A percentile compares a stretch with the other conserved stretches of the same genome.
These are phyloP conservation scores for Ptychobarbus kaznakovi DNA, from an alignment of 2,797 vertebrate species.

Conservation along the genomic window DNA sequence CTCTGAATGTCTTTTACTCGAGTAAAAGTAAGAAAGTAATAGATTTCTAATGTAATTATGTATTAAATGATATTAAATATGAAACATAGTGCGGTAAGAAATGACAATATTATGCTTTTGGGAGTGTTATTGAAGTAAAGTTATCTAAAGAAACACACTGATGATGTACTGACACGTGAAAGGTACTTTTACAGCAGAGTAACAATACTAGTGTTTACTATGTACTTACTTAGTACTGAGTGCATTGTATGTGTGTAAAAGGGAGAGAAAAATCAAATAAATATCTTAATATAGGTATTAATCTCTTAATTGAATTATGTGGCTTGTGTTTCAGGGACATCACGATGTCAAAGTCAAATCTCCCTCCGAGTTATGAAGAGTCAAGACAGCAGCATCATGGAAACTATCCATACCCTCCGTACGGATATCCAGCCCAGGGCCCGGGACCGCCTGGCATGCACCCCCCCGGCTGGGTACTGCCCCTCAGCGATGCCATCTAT, in stretches of 20 bases:
- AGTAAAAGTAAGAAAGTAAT: too few species aligned
- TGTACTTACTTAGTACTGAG: not conserved
- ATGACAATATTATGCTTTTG: too few species aligned
- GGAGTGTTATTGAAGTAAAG: too few species aligned
- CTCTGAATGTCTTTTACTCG: too few species aligned
- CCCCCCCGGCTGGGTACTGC: constrained; percentile 65
- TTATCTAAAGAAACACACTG: too few species aligned
- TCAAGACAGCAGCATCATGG: constrained; percentile 64
- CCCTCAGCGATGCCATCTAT: constrained; percentile 61
- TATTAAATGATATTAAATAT: too few species aligned
- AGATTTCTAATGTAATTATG: too few species aligned
- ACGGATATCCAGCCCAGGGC: constrained; percentile 67
- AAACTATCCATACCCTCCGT: constrained; percentile 66
- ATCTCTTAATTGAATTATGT: not conserved
- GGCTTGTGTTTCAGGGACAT: constrained; percentile 28
- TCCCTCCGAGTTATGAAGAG: constrained; percentile 87
- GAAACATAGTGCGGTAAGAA: too few species aligned
- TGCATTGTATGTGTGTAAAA: not conserved
- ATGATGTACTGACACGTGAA: too few species aligned
- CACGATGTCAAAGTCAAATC: constrained; percentile 80
- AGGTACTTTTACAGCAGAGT: too few species aligned
- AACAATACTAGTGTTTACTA: too few species aligned
- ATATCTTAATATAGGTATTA: too few species aligned
- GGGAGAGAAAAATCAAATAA: not conserved
- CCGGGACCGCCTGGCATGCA: constrained; percentile 70